A percentile compares a stretch with the other conserved stretches of the same genome.
Conservation (phyloP, 1,140 invertebrate genomes). For the Drosophila watanabei region DNA sequence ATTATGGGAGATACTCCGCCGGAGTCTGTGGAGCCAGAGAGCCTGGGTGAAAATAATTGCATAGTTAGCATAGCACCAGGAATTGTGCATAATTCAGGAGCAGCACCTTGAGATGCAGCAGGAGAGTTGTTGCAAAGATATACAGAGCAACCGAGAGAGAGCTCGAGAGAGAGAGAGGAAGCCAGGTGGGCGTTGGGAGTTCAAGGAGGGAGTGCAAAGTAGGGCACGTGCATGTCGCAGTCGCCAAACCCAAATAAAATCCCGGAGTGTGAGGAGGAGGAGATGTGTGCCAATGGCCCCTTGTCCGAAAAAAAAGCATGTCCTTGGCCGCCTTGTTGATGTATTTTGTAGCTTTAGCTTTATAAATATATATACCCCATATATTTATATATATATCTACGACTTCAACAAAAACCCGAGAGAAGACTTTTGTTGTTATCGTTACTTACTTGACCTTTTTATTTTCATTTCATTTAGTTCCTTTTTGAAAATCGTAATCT, state of each 20-base stretch:
- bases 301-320: slow-evolving; percentile 46
- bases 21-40: slow-evolving; percentile 21
- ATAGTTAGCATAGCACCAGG: slow-evolving; percentile 64
- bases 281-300: slow-evolving; percentile 51
- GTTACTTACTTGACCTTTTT: slow-evolving; percentile 57
- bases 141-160: not conserved
- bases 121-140: slow-evolving; percentile 6
- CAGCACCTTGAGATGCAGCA: slow-evolving; percentile 40
- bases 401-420: slow-evolving; percentile 41
- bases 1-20: slow-evolving; percentile 21
- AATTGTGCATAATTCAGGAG: slow-evolving; percentile 57
- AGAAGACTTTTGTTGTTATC: slow-evolving; percentile 50
- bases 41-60: slow-evolving; percentile 67
- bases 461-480: slow-evolving; percentile 44
- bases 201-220: slow-evolving; percentile 2
- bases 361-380: slow-evolving; percentile 17
- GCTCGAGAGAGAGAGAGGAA: not conserved
- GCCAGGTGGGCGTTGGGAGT: slow-evolving; percentile 3
- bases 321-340: slow-evolving; percentile 63
- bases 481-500: slow-evolving; percentile 54
- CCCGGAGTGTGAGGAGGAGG: slow-evolving; percentile 25
- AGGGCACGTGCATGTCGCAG: slow-evolving; percentile 61
- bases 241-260: slow-evolving; percentile 15
- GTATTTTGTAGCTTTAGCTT: slow-evolving; percentile 56
- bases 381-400: slow-evolving; percentile 20